These are phyloP conservation scores for Melipona beecheii DNA, from an alignment of 2,888 invertebrate genomes.

Conservation along the genomic window DNA sequence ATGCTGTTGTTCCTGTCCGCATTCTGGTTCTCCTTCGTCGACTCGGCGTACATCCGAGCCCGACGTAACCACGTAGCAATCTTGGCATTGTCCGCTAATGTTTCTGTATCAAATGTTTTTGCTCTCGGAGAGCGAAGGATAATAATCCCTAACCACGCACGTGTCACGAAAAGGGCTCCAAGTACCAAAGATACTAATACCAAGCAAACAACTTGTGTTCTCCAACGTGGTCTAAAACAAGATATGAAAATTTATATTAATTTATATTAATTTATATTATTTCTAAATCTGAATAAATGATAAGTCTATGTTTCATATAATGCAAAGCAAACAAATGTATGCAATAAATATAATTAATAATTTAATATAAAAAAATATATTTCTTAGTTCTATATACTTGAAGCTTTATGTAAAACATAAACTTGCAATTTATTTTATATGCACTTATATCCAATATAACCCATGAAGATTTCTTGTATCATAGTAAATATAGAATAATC, in stretches of 20 bases:
- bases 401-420: background rate
- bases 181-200: slow-evolving; percentile 64
- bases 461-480: slow-evolving; percentile 21
- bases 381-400: background rate
- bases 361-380: background rate
- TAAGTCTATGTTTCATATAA: background rate
- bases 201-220: slow-evolving; percentile 67
- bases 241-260: background rate
- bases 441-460: slow-evolving; percentile 22
- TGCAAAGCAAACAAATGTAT: background rate
- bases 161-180: slow-evolving; percentile 65
- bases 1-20: slow-evolving; percentile 73
- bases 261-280: background rate
- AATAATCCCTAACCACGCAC: slow-evolving; percentile 68
- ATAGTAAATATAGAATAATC: slow-evolving; percentile 62
- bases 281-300: background rate
- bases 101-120: slow-evolving; percentile 40
- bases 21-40: slow-evolving; percentile 78
- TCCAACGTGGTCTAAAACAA: slow-evolving; percentile 70
- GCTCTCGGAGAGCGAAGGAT: slow-evolving; percentile 47
- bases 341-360: background rate
- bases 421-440: background rate
- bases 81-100: slow-evolving; percentile 71
- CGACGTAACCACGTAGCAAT: slow-evolving; percentile 76
- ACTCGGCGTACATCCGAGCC: slow-evolving; percentile 78